Conservation (phyloP, 2,888 invertebrate species). For the Thereva nobilitata region DNA sequence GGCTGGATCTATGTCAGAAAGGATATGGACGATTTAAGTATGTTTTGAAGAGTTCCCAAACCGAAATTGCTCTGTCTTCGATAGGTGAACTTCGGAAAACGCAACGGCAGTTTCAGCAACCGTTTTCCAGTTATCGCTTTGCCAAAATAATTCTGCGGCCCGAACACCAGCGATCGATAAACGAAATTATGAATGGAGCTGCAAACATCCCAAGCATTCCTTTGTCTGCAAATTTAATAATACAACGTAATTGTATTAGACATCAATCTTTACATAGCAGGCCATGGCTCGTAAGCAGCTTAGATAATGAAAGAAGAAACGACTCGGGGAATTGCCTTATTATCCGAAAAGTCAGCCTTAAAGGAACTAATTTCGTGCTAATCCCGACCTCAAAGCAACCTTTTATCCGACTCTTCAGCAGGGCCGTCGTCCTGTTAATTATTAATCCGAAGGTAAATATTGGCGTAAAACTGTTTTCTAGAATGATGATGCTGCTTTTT, state of each 20-base stretch:
- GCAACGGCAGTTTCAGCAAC: too few relatives aligned
- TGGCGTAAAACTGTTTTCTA: constrained; percentile 22
- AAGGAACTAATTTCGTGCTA: constrained; percentile 34
- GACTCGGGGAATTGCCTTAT: constrained; percentile 27
- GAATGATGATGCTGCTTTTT: constrained; percentile 23
- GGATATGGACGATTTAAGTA: constrained; percentile 7
- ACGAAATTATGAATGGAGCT: too few relatives aligned
- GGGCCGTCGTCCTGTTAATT: constrained; percentile 28
- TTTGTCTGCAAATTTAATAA: too few relatives aligned
- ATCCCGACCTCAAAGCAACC: constrained; percentile 31
- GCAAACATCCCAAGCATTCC: too few relatives aligned
- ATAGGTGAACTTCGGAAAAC: background rate
- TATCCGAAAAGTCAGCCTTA: constrained; percentile 33
- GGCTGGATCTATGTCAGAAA: constrained; percentile 1
- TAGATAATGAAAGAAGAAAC: constrained; percentile 22
- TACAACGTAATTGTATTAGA: too few relatives aligned
- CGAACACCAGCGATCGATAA: too few relatives aligned
- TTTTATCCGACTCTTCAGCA: constrained; percentile 29
- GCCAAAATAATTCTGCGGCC: too few relatives aligned
- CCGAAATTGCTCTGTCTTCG: background rate
- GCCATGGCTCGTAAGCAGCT: constrained; percentile 15
- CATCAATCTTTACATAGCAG: background rate
- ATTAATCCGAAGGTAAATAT: constrained; percentile 33
- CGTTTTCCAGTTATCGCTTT: too few relatives aligned
- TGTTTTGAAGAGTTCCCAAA: constrained; percentile 12